Evolutionary conservation across 2,113 vertebrate genomes (phyloP), one percentile per base, ranked within the genome.

Genomic region (Planiliza haematocheilus): DNA sequence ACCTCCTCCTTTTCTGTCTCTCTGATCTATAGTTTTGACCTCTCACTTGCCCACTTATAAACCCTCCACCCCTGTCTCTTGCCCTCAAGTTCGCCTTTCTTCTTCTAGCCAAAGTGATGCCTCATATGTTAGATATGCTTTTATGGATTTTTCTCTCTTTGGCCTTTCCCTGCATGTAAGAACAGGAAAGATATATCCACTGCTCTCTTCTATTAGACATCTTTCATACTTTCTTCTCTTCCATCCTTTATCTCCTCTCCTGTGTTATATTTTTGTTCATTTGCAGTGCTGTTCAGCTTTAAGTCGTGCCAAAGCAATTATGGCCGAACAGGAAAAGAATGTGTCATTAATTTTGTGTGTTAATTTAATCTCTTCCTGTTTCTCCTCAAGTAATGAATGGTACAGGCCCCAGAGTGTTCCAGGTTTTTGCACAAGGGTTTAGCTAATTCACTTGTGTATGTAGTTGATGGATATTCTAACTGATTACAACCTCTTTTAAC

Each of bases 221-320:
- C 60, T 64, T 37, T 53, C 62, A 43, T 43, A 14, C 55, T 11
- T 62, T 53, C 24, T 66, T 58, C 4, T 70, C 24, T 21, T 48
- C 21, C 38, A 14, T 64, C 53, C 14, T 55, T 58, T 68, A 20
- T 53, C 55, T 65, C 10, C 49, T 9, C 52, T 61, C 10, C 21
- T 7, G 1, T 67, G 64, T 66, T 79, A 34, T 63, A 17, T 45
- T 53, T 70, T 34, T 61, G 8, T 69, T 70, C 9, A 72, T 80
- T 83, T 64, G 57, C 37, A 34, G 18, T 51, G 52, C 1, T 8
- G 53, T 24, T 49, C 53, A 13, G 52, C 69, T 41, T 63, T 2
- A 69, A 51, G 20, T 83, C 0, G 10, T 67, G 82, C 85, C 85
- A 83, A 86, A 88, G 78, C 70, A 88, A 89, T 92, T 84, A 79